A percentile compares a stretch with the other conserved stretches of the same genome.
Conservation (phyloP, 2,797 vertebrate species). For the Phyllotis vaccarum region DNA sequence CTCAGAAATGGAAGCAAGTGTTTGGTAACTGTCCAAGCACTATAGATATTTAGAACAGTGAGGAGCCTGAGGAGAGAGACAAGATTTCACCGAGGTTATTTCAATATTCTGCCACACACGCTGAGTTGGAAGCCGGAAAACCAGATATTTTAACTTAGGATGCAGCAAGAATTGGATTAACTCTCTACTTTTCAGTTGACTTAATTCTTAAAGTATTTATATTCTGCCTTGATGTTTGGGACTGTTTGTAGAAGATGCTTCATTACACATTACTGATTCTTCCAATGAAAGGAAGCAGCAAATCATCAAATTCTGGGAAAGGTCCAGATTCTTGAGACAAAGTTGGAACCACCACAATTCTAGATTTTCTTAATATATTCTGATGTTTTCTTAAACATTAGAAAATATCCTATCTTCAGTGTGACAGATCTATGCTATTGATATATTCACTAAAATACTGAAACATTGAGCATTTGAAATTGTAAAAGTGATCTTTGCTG, state of each 20-base stretch:
- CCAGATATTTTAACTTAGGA: slow-evolving; percentile 25
- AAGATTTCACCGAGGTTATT: background rate
- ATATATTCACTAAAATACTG: background rate
- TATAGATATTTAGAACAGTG: background rate
- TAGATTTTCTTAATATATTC: slow-evolving; percentile 27
- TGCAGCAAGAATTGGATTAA: background rate
- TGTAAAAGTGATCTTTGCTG: slow-evolving; percentile 24
- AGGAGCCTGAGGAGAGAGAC: background rate
- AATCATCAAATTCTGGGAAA: slow-evolving; percentile 36
- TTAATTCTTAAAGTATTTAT: slow-evolving; percentile 50
- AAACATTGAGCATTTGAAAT: slow-evolving; percentile 24
- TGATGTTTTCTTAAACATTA: slow-evolving; percentile 32
- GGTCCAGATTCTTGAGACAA: slow-evolving; percentile 17
- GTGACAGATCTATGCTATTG: background rate
- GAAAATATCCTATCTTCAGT: slow-evolving; percentile 7
- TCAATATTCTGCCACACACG: background rate
- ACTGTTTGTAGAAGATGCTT: slow-evolving; percentile 40
- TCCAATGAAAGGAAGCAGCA: background rate
- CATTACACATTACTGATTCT: slow-evolving; percentile 35
- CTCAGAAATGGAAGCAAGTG: slow-evolving; percentile 9
- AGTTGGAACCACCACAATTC: slow-evolving; percentile 6
- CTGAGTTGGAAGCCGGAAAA: background rate
- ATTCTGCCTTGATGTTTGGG: slow-evolving; percentile 7
- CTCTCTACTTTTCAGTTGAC: slow-evolving; percentile 1
- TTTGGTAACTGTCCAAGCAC: background rate